These are phyloP conservation scores for Nesidiocoris tenuis DNA, from an alignment of 2,888 invertebrate genomes.

Conservation along the genomic window DNA sequence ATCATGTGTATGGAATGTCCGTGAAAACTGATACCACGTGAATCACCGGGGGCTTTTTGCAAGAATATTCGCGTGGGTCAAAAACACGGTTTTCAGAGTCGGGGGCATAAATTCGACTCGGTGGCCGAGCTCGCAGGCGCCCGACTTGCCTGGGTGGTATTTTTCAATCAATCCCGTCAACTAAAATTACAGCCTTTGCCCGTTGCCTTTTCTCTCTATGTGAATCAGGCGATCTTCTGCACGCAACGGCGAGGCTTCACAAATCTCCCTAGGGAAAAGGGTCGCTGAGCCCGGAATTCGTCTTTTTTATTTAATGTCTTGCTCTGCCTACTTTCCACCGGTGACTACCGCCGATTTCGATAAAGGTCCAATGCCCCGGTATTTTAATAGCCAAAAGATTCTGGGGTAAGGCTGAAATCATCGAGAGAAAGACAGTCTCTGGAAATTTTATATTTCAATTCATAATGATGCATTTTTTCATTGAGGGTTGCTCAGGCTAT, in stretches of 20 bases:
- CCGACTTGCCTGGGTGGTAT: slow-evolving; percentile 34
- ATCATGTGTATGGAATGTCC: no score
- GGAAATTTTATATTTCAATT: no score
- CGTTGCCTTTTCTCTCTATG: slow-evolving; percentile 20
- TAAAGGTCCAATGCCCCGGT: no score
- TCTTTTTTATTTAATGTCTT: not conserved
- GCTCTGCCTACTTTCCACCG: not conserved
- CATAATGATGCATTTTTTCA: no score
- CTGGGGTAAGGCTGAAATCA: no score
- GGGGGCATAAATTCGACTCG: slow-evolving; percentile 10
- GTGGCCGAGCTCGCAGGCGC: not conserved
- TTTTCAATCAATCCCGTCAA: slow-evolving; percentile 41
- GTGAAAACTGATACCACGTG: no score
- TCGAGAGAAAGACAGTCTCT: no score
- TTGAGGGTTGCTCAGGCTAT: no score
- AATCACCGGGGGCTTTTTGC: not conserved
- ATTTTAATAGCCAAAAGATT: no score
- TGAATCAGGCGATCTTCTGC: slow-evolving; percentile 39
- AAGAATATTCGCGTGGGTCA: slow-evolving; percentile 15
- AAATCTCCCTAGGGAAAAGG: slow-evolving; percentile 24
- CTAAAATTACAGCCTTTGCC: slow-evolving; percentile 41
- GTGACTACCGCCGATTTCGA: no score
- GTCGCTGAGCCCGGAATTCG: not conserved
- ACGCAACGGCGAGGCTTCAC: slow-evolving; percentile 36
- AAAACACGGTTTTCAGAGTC: slow-evolving; percentile 4